Base-by-base conservation (phyloP, 2,888 invertebrate genomes). In the Mimumesa dahlbomi region DNA sequence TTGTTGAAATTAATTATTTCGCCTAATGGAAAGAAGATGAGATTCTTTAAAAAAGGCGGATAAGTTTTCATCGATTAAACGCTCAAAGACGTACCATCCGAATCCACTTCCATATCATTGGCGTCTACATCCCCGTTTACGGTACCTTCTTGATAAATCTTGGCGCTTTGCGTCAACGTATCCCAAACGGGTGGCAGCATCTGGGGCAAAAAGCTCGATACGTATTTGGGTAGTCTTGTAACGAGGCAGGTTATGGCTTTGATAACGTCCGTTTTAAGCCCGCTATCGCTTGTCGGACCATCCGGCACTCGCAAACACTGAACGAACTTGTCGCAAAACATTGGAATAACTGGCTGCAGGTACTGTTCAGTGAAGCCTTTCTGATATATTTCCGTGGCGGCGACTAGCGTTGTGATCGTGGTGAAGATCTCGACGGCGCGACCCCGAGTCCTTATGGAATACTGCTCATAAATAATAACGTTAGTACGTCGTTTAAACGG, bases 351-450 rank as follows among this genome's bases (percentile, higher is more conserved):
- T n/a, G 94, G 94, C 78, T 91, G 92, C 77, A 94, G 88, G 81
- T 93, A 90, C 42, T 91, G 91, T 50, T 92, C 91, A 54, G 92
- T 91, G 59, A 92, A 91, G 63, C 90, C 90, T 76, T 92, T 93
- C 57, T 92, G 90, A 61, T 90, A 88, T 50, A 91, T 90, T 25
- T 90, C 89, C 83, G 92, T 92, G 14, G 90, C 88, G 9, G 90
- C 90, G 57, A 92, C 91, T 81, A 92, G 87, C 50, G 90, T 90
- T 13, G 92, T 91, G 56, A 93, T 91, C 0, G 93, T 92, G 58
- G 92, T 92, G 19, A 94, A 92, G 31, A 94, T 93, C 81, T 92
- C 92, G 13, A 94, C 92, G 6, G 94, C 94, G 73, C 93, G 90
- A 13, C 93, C 91, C 50, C 94, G 89, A 0, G 93, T 93, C 77